These are phyloP conservation scores for Shinisaurus crocodilurus DNA, from an alignment of 2,113 vertebrate species.

Conservation along the genomic window DNA sequence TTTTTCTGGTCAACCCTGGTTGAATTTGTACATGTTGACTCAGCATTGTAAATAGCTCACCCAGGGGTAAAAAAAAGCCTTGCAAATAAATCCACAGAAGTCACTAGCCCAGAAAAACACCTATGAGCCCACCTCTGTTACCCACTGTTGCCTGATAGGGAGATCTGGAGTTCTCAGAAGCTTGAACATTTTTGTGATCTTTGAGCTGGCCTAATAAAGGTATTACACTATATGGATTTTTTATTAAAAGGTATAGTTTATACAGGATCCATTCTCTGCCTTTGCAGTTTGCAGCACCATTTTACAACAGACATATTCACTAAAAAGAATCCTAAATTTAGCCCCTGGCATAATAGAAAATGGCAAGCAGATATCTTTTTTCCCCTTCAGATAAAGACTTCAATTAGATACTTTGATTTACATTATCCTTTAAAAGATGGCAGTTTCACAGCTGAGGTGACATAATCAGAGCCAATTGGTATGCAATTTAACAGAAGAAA, in stretches of 20 bases:
- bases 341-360: not conserved
- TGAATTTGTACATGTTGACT: not conserved
- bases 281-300: not conserved
- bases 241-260: not conserved
- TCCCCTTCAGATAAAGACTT: not conserved
- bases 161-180: no score
- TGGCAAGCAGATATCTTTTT: not conserved
- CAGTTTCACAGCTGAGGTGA: not conserved
- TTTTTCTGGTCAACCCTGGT: not conserved
- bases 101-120: not conserved
- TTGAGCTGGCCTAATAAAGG: no score
- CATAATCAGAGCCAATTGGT: conserved; percentile 18
- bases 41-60: not conserved
- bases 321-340: not conserved
- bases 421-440: not conserved
- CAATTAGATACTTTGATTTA: not conserved
- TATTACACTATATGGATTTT: no score
- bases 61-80: not conserved
- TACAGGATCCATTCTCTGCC: not conserved
- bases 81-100: not conserved
- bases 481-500: conserved; percentile 9
- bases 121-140: not conserved
- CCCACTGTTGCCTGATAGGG: no score
- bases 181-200: no score
- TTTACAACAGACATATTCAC: not conserved